phyloP scores from a whole-genome alignment of 2,797 vertebrate species.

The Clarias pachynema region DNA sequence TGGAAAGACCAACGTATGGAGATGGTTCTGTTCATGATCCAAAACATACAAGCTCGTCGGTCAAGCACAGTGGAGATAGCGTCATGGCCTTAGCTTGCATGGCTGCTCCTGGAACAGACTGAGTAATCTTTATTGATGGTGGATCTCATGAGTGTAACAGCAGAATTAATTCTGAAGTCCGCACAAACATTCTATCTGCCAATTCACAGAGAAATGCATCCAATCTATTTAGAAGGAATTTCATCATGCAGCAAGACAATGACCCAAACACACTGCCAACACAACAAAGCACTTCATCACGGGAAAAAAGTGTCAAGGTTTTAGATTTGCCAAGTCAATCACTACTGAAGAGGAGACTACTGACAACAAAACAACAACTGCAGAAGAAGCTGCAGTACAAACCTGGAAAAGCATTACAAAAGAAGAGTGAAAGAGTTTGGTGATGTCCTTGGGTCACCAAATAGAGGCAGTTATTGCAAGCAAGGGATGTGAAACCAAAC shows the following conservation, averaged over 20 bases:
- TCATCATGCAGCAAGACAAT: neutral
- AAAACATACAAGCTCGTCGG: neutral
- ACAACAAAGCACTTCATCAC: neutral
- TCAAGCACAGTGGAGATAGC: neutral
- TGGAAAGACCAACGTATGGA: too few species aligned
- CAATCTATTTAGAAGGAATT: neutral
- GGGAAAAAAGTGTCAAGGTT: neutral
- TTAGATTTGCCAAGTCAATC: neutral
- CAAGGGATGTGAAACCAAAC: too few species aligned
- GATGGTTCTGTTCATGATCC: neutral
- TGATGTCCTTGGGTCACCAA: neutral
- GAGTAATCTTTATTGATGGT: too few species aligned
- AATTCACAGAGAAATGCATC: neutral
- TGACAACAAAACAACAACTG: neutral
- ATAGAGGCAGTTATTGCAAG: too few species aligned
- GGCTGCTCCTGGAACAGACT: too few species aligned
- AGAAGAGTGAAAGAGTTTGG: neutral
- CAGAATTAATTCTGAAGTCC: too few species aligned
- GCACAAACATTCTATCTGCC: neutral
- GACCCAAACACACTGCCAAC: neutral
- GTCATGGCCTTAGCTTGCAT: too few species aligned
- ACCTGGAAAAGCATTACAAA: neutral
- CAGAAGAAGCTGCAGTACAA: neutral
- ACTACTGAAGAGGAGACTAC: neutral
- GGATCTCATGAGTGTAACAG: too few species aligned